Conservation (phyloP, 1,140 invertebrate genomes). For the Pygmarrhopalites habei region DNA sequence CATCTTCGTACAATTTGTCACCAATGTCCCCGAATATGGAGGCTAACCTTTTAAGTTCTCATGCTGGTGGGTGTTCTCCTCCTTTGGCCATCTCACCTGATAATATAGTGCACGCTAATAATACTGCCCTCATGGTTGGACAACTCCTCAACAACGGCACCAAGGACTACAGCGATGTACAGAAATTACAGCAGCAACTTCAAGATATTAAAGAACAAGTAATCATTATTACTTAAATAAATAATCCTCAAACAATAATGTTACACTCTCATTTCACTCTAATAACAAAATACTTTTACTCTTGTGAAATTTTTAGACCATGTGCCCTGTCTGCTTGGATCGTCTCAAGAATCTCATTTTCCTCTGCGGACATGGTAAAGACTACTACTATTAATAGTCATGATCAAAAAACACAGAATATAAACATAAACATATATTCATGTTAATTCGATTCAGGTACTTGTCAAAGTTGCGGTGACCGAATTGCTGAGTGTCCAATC, state of each 20-base stretch:
- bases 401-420: no score
- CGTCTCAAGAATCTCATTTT: slow-evolving; percentile 98
- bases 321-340: slow-evolving; percentile 96
- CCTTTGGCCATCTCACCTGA: slow-evolving; percentile 27
- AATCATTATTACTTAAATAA: not conserved
- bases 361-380: slow-evolving; percentile 77
- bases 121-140: slow-evolving; percentile 14
- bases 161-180: slow-evolving; percentile 70
- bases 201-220: slow-evolving; percentile 97
- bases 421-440: no score
- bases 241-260: no score
- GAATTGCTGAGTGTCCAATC: slow-evolving; percentile 93
- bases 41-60: slow-evolving; percentile 32
- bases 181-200: slow-evolving; percentile 90
- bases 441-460: slow-evolving; percentile 52
- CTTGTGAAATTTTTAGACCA: slow-evolving; percentile 71
- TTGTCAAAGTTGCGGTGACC: slow-evolving; percentile 96
- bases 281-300: not conserved
- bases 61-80: slow-evolving; percentile 15
- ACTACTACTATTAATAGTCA: no score
- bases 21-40: slow-evolving; percentile 38
- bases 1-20: slow-evolving; percentile 26
- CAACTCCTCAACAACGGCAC: slow-evolving; percentile 75
- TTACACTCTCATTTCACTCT: no score
- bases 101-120: slow-evolving; percentile 36